Conservation (phyloP, 2,797 vertebrate genomes). For the Oceanodroma leucorhoa region DNA sequence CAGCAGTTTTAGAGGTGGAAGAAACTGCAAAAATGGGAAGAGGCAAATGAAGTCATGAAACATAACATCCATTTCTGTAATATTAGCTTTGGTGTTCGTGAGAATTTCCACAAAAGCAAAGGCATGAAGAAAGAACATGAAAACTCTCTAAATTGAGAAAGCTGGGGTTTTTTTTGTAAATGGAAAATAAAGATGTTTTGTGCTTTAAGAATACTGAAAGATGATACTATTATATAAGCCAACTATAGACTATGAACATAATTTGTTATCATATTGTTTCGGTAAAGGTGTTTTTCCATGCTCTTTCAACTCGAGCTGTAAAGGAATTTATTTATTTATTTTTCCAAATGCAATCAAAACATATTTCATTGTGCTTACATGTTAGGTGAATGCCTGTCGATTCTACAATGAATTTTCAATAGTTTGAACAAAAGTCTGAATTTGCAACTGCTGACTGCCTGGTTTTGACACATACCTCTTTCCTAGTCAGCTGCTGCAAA, state of each 20-base stretch:
- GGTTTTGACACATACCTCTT: background rate
- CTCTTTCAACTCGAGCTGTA: background rate
- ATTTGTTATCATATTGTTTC: background rate
- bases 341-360: background rate
- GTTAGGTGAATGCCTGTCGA: background rate
- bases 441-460: background rate
- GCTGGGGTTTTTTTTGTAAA: accelerated
- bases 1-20: background rate
- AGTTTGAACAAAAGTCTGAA: background rate
- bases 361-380: background rate
- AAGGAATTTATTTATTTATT: background rate
- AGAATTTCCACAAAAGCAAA: background rate
- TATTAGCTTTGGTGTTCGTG: background rate
- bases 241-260: background rate
- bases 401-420: background rate
- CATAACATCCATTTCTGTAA: background rate
- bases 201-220: background rate
- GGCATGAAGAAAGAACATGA: background rate
- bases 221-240: background rate
- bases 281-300: background rate
- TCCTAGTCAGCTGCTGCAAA: background rate
- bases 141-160: background rate
- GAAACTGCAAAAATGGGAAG: background rate
- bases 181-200: background rate
- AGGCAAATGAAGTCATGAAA: background rate